Base-by-base conservation (phyloP, 2,113 vertebrate genomes). In the Hypomesus transpacificus region DNA sequence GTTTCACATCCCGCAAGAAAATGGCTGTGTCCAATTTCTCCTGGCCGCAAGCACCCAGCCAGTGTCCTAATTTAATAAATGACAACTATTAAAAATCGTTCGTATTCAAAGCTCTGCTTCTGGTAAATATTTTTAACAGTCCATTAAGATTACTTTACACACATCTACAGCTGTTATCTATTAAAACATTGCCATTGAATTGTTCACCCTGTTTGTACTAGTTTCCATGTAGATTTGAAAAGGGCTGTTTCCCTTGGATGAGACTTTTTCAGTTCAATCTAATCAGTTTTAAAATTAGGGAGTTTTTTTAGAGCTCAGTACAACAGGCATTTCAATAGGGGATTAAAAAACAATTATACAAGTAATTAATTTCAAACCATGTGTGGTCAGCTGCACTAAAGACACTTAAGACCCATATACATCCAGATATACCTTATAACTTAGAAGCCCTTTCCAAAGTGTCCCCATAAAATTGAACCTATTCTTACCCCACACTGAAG, bases 401-500 rank as follows among this genome's bases (percentile, higher is more conserved):
- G 31, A 34, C 31, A 26, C 24, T 26, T 26, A 26, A 26, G 24
- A 26, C 24, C 24, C 24, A 26, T 26, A 26, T 26, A 26, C 24
- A 34, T 34, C 31, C 31, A 34, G 31, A 6, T 34, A 34, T 34
- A 34, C 7, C 31, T 4, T 34, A 34, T 34, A 34, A 34, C 4
- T 34, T 34, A 34, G 4, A 34, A 34, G 31, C 31, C 2, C 7
- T 34, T 34, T 34, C 31, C 31, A 34, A 34, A 53, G 14, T 14
- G 52, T 53, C 31, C 52, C 52, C 3, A 13, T 61, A 14, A 7
- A 20, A 9, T 57, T 14, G 14, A 9, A 26, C 28, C 17, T 39
- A 31, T 76, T 89, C 94, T 87, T 88, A 98, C 97, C 97, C 96
- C 85, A 98, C 96, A 0, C 94, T 96, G 88, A 98, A 99, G 89